Evolutionary conservation across 2,888 invertebrate genomes (phyloP), one percentile per base, ranked within the genome.

Genomic region (Drosophila setosimentum): DNA sequence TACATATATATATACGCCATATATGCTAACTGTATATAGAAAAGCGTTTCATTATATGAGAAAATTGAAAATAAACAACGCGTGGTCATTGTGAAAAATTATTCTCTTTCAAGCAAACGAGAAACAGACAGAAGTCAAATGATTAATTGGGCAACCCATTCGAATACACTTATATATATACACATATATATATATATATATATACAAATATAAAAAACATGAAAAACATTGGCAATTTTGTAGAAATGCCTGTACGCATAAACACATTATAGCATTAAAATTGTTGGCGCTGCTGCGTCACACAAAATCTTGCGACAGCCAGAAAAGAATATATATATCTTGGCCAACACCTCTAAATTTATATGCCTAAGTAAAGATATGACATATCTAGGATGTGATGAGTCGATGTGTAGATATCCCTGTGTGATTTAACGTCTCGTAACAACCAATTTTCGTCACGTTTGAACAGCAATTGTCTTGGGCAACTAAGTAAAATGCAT

Each of bases 71-170:
- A 75, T 62, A 67, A 76, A 67, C 71, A 71, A 67, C 61, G 77
- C 71, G 70, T 77, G 66, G 65, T 71, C 21, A 27, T 60, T 76
- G 66, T 57, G 81, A 67, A 64, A 58, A 78, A 58, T 68, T 6
- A 35, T 55, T 29, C 40, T 61, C n/a, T 33, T 76, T 80, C 62
- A 61, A 35, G 30, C 50, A 53, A 54, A n/a, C 40, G 10, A 27
- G 21, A 24, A 40, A 32, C 27, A 59, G 7, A 66, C 60, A 73
- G 48, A 67, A 67, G 65, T 55, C 76, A 65, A 75, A 82, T 80
- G 83, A 80, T 80, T 80, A 82, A 80, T 82, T 82, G 78, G 78
- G 54, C 65, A 50, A 59, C 50, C 53, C 55, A 35, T 64, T 40
- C 61, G 35, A 45, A 63, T 54, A 27, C n/a, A 32, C 40, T 18